Conservation (phyloP, 2,888 invertebrate species). For the Stomorhina lunata region DNA sequence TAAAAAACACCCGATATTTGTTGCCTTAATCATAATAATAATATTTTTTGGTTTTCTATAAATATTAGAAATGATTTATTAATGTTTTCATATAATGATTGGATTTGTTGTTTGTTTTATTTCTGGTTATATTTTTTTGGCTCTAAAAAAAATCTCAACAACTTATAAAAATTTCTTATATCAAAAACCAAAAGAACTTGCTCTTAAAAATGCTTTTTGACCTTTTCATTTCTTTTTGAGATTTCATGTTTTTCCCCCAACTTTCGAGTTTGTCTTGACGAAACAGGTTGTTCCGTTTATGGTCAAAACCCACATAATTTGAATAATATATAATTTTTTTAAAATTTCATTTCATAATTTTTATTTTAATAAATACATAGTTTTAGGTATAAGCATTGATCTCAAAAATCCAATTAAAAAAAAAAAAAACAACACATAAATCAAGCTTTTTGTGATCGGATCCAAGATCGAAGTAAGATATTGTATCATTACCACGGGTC, state of each 20-base stretch:
- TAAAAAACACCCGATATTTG: no score
- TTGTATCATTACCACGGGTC: no score
- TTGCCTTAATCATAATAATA: no score
- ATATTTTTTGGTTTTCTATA: not conserved
- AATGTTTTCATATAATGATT: slow-evolving; percentile 53
- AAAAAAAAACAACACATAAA: no score
- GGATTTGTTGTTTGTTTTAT: slow-evolving; percentile 7
- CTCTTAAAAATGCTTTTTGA: slow-evolving; percentile 22
- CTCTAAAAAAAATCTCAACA: slow-evolving; percentile 1
- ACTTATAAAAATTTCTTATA: slow-evolving; percentile 5
- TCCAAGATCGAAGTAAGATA: no score
- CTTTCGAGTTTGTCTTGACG: slow-evolving; percentile 38
- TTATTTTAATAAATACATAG: not conserved
- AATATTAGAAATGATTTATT: slow-evolving; percentile 56
- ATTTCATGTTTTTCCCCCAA: not conserved
- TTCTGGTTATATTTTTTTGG: slow-evolving; percentile 38
- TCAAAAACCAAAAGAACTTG: slow-evolving; percentile 24
- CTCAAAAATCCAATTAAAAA: no score
- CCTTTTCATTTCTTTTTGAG: slow-evolving; percentile 36
- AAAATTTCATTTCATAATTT: not conserved
- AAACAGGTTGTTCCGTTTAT: slow-evolving; percentile 43
- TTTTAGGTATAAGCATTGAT: no score
- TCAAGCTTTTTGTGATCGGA: no score
- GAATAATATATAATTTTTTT: no score
- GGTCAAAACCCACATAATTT: slow-evolving; percentile 25